Evolutionary conservation across 1,140 invertebrate species (phyloP).

Genomic region (Ectropis grisescens): DNA sequence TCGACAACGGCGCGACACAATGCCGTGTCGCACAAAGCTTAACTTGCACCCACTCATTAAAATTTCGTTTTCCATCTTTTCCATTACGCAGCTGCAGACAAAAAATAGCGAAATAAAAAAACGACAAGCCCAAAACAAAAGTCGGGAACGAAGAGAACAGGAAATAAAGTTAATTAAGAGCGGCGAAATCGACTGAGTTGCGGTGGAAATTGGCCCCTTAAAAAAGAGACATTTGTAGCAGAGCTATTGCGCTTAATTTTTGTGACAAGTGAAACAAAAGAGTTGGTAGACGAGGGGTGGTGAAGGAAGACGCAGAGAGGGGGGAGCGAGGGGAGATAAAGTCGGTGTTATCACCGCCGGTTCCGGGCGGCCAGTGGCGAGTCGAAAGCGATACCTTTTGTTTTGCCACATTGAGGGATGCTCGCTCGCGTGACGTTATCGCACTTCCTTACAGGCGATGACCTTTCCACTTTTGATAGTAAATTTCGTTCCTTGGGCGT

Average conservation of each 20-base stretch:
- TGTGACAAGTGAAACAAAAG: constrained; percentile 70
- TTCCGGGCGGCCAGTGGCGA: constrained; percentile 53
- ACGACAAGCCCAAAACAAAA: constrained; percentile 61
- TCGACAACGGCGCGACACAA: constrained; percentile 44
- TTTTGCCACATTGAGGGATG: constrained; percentile 63
- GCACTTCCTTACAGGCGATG: constrained; percentile 34
- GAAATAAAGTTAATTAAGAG: constrained; percentile 71
- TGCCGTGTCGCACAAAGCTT: constrained; percentile 51
- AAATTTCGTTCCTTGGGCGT: constrained; percentile 59
- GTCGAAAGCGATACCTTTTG: constrained; percentile 63
- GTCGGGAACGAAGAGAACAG: constrained; percentile 59
- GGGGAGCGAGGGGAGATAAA: constrained; percentile 47
- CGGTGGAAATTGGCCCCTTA: constrained; percentile 67
- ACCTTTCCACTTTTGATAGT: constrained; percentile 58
- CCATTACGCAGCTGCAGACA: constrained; percentile 65
- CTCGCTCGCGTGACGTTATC: constrained; percentile 62
- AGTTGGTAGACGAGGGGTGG: constrained; percentile 50
- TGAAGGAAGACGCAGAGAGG: constrained; percentile 21
- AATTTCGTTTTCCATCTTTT: constrained; percentile 68
- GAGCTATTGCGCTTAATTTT: constrained; percentile 68
- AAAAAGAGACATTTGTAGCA: constrained; percentile 69
- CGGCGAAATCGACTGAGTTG: constrained; percentile 68
- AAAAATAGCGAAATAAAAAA: constrained; percentile 64
- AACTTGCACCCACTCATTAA: constrained; percentile 63
- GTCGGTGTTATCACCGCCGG: constrained; percentile 51